Evolutionary conservation across 2,113 vertebrate species (phyloP), one percentile per base, ranked within the genome.

Genomic region (Dasypus novemcinctus): DNA sequence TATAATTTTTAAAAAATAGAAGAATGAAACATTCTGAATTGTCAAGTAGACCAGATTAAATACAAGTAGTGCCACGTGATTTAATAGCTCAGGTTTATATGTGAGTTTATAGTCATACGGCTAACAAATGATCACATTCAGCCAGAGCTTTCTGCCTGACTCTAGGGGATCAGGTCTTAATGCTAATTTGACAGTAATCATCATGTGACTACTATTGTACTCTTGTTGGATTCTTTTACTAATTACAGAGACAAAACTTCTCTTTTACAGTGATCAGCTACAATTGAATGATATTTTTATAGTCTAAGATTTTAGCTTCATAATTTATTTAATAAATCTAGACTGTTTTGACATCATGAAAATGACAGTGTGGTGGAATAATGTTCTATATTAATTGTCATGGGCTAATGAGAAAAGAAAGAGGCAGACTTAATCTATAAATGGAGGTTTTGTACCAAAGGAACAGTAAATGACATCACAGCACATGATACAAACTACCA

Each of bases 301-400:
- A 97, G 96, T 75, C 81, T 95, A 61, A 33, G 52, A 94, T 76
- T 97, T 96, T 78, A 97, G 89, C 91, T 96, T 95, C 89, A 97
- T 96, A 95, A 97, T 96, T 96, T 96, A 97, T 96, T 97, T 96
- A 93, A 97, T 97, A 96, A 96, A 96, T 97, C 86, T 91, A 93
- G 91, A 94, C 83, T 97, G 96, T 97, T 97, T 97, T 97, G 97
- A 97, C 97, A 97, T 96, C 91, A 91, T 94, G 91, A 72, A 97
- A 97, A 96, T 96, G 95, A 96, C 94, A 96, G 52, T 95, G 94
- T 97, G 88, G 93, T 92, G 59, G 93, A 95, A 97, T 96, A 95
- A 96, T 96, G 96, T 89, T 97, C 89, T 94, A 87, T 74, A 91
- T 95, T 97, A 97, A 96, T 97, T 97, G 97, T 97, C 86, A 86